Evolutionary conservation across 2,113 vertebrate genomes (phyloP).

Genomic region (Columbina picui): DNA sequence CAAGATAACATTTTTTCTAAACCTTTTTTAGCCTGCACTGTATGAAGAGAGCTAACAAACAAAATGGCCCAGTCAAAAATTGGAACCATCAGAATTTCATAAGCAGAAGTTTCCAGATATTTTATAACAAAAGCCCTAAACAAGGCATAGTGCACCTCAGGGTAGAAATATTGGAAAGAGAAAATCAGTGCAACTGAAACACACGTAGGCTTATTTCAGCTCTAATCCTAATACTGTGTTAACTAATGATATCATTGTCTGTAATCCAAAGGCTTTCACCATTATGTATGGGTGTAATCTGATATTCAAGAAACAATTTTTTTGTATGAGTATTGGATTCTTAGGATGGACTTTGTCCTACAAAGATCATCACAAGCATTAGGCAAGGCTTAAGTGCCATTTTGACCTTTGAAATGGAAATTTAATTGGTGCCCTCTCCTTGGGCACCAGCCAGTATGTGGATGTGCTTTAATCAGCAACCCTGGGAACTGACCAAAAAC

Average conservation of each 20-base stretch:
- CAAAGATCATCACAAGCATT: fast-evolving
- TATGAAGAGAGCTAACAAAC: background rate
- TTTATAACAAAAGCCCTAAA: background rate
- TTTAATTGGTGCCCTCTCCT: no score
- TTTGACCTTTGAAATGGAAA: background rate
- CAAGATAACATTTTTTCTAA: background rate
- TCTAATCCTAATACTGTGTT: background rate
- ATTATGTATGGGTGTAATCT: background rate
- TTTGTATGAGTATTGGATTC: background rate
- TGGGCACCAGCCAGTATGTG: background rate
- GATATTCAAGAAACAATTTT: background rate
- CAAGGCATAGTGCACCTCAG: background rate
- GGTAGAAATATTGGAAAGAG: background rate
- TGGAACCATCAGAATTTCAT: background rate
- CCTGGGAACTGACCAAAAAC: background rate
- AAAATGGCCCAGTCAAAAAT: background rate
- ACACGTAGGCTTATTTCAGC: background rate
- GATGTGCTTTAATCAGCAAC: background rate
- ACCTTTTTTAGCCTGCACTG: background rate
- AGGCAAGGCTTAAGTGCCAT: background rate
- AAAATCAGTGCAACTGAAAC: background rate
- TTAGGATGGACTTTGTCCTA: background rate
- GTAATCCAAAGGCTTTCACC: background rate
- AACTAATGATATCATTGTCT: background rate
- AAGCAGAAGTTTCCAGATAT: background rate